Percentiles rank a stretch among this genome's conserved stretches.
These are phyloP conservation scores for Helicoverpa armigera DNA, from an alignment of 1,140 invertebrate genomes.

Conservation along the genomic window DNA sequence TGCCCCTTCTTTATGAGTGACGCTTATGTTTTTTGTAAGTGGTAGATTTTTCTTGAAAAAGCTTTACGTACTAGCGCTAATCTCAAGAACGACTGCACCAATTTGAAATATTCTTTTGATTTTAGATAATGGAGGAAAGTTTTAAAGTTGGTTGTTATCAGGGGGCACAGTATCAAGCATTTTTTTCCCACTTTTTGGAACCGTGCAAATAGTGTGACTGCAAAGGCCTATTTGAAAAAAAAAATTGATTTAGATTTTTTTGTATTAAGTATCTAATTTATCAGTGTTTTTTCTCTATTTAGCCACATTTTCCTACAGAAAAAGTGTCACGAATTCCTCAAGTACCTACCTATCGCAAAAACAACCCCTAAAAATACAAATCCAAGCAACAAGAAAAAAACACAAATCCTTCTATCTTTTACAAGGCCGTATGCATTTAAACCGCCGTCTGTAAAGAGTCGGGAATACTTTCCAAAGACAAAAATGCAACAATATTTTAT, in stretches of 20 bases:
- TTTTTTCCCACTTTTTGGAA: too few relatives aligned
- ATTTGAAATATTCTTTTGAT: too few relatives aligned
- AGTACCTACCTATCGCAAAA: background rate
- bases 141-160: too few relatives aligned
- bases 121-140: too few relatives aligned
- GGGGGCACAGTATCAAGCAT: too few relatives aligned
- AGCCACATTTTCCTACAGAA: background rate
- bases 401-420: slow-evolving; percentile 21
- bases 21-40: background rate
- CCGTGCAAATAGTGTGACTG: too few relatives aligned
- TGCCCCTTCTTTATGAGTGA: background rate
- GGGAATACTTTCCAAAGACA: slow-evolving; percentile 31
- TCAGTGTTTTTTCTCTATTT: too few relatives aligned
- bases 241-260: too few relatives aligned
- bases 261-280: too few relatives aligned
- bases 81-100: too few relatives aligned
- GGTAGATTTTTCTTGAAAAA: background rate
- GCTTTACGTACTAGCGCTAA: background rate
- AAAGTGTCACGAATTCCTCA: background rate
- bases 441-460: background rate
- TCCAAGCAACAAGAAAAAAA: background rate
- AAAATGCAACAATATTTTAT: slow-evolving; percentile 50
- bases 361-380: slow-evolving; percentile 6
- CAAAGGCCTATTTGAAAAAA: too few relatives aligned
- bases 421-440: slow-evolving; percentile 45